Base-by-base conservation (phyloP, 2,888 invertebrate species). In the Habroteleia sp. region DNA sequence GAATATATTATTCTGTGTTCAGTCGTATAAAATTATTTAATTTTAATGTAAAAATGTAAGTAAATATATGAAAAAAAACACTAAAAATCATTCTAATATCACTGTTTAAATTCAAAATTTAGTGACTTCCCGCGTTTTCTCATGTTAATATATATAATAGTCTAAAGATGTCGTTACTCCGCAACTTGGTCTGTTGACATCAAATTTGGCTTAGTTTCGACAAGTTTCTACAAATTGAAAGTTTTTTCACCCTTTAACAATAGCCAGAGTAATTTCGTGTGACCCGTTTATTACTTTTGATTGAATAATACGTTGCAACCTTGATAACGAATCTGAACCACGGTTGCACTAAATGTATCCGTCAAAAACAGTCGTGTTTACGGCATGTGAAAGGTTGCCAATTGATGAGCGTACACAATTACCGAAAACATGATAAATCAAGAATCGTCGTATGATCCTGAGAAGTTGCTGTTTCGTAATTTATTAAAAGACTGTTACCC, bases 301-400 rank as follows among this genome's bases (percentile, higher is more conserved):
- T 11, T 8, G 20, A 29, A 35, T 14, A 7, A 14, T 1, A 16
- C 37, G 27, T 17, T n/a, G 37, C 23, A 8, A 39, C 16, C 1
- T 37, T 10, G 29, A n/a, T 10, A 6, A 1, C 23, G 7, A 8
- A 29, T 6, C 31, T 29, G 8, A 14, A 41, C 3, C 13, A 8
- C 25, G 63, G 25, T 35, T 13, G 54, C 42, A 20, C 42, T 65
- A 65, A 65, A 65, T 65, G 65, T 65, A 44, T 52, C 35, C 44
- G 35, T 44, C 65, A 65, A 54, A 54, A 65, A 44, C 44, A 65
- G 29, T n/a, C 13, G 42, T 44, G 42, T 39, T 65, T 52, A 41
- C 42, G 52, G 65, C 54, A 44, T 54, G 65, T 52, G 39, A 54
- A 65, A 50, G 63, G 23, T 66, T 39, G 66, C 27, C 66, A 44